These are phyloP conservation scores for Capreolus pygargus DNA, from an alignment of 2,113 vertebrate genomes.

Conservation along the genomic window DNA sequence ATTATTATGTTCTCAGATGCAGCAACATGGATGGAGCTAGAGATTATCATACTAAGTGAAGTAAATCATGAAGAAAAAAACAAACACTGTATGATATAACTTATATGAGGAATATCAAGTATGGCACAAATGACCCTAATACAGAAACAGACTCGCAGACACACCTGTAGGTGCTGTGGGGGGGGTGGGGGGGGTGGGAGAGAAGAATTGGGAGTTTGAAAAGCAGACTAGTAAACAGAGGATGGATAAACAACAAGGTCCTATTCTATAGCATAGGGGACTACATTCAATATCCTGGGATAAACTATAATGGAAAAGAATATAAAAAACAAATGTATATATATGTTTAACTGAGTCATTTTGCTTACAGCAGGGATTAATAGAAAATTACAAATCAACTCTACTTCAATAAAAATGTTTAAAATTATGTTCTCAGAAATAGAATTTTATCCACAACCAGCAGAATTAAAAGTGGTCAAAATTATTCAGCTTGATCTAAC, in stretches of 20 bases:
- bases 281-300: not conserved
- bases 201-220: not conserved
- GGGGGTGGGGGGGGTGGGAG: too few species aligned
- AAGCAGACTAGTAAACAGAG: not conserved
- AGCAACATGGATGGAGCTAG: not conserved
- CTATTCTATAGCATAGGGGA: not conserved
- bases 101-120: not conserved
- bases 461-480: not conserved
- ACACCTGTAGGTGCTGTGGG: not conserved
- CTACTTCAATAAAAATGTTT: not conserved
- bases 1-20: not conserved
- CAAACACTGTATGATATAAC: not conserved
- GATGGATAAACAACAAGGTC: not conserved
- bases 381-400: not conserved
- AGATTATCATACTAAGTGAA: not conserved
- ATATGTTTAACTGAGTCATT: not conserved
- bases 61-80: not conserved
- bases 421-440: not conserved
- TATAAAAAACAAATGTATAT: not conserved
- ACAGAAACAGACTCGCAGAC: not conserved
- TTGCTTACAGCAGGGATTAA: not conserved
- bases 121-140: not conserved
- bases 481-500: not conserved
- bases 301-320: not conserved
- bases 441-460: not conserved